Evolutionary conservation across 92 coral and sea anemone genomes (phyloP), one percentile per base, ranked within the genome.

Genomic region (Micromussa lordhowensis): DNA sequence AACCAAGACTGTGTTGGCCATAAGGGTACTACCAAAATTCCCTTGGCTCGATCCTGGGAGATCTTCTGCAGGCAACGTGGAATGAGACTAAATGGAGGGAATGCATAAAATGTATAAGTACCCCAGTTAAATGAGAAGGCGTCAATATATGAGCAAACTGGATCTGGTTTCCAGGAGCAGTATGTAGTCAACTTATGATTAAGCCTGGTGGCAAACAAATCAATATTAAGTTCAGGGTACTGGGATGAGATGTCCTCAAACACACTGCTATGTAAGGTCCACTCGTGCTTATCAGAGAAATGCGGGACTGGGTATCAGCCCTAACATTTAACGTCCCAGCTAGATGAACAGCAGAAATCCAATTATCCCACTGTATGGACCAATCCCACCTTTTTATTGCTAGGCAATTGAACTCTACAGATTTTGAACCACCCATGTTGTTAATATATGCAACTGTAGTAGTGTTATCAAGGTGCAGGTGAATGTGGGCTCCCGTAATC

Each of bases 371-470:
- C 51, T 16, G 29, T 16, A 84, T 92, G 49, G 93, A 92, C 96
- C 96, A 94, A 24, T 86, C 89, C 96, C 96, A 94, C 68, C 92
- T 44, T 78, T 89, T 87, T 30, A 16, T 31, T 30, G 96, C 89
- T 72, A 93, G 80, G 58, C 74, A 63, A 74, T 91, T 76, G 8
- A 91, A 90, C 64, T 80, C 86, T 9, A 16, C 64, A 18, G 89
- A 93, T 88, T 91, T 88, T 5, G 96, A 84, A 22, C 96, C 96
- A 9, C 94, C 94, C 90, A 88, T 91, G 40, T 87, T 83, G 87
- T 89, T 89, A 79, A 89, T 84, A n/a, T n/a, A n/a, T n/a, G n/a
- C n/a, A n/a, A n/a, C n/a, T n/a, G n/a, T n/a, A n/a, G n/a, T n/a
- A n/a, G n/a, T n/a, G n/a, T n/a, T n/a, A n/a, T n/a, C n/a, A n/a